phyloP scores from a whole-genome alignment of 2,113 vertebrate genomes.

The Brienomyrus longianalis region DNA sequence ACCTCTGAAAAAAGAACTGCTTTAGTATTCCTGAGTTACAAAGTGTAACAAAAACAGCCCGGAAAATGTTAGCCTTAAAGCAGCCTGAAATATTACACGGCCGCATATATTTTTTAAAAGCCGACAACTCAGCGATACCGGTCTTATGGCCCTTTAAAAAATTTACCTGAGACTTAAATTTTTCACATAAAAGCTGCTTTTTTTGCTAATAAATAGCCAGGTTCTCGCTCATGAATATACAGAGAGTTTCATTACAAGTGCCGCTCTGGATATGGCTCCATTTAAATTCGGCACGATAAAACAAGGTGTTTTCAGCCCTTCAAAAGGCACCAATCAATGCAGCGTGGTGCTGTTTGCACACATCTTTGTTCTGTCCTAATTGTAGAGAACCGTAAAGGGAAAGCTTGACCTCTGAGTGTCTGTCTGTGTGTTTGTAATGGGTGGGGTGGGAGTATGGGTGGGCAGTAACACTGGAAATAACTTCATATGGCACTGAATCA shows the following conservation, averaged over 20 bases:
- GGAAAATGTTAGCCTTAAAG: background rate
- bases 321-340: background rate
- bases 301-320: background rate
- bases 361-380: background rate
- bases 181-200: slow-evolving; percentile 3
- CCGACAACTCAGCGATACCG: background rate
- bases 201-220: slow-evolving; percentile 5
- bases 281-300: background rate
- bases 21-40: background rate
- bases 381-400: background rate
- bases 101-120: background rate
- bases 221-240: slow-evolving; percentile 8
- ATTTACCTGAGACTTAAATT: background rate
- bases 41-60: background rate
- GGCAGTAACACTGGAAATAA: background rate
- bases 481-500: background rate
- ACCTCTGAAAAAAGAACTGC: background rate
- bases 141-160: slow-evolving; percentile 4
- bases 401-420: background rate
- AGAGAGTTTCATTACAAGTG: slow-evolving; percentile 11
- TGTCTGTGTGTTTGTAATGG: background rate
- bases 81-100: background rate
- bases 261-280: background rate
- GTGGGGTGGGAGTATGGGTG: background rate
- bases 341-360: background rate